phyloP scores from a whole-genome alignment of 2,797 vertebrate species.

The Lophius americanus region DNA sequence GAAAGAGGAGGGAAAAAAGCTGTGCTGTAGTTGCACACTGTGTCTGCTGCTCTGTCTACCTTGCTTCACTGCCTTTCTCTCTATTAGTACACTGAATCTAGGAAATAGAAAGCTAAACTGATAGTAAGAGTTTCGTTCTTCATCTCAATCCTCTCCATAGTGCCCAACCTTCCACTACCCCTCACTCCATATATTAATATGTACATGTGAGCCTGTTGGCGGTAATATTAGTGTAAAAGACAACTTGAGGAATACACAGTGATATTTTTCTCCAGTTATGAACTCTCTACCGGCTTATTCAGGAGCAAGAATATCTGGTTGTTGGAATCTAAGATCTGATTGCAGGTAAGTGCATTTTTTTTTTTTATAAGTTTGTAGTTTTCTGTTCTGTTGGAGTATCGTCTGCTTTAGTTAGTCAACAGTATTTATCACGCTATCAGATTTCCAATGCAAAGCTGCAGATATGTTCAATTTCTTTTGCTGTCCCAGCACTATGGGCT shows the following conservation, averaged over 20 bases:
- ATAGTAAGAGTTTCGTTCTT: constrained; percentile 78
- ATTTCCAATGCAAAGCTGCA: no score
- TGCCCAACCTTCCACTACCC: constrained; percentile 13
- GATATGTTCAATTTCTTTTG: no score
- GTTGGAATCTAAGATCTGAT: constrained; percentile 88
- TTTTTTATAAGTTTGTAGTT: constrained; percentile 12
- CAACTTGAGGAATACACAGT: constrained; percentile 44
- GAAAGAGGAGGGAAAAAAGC: constrained; percentile 72
- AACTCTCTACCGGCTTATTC: constrained; percentile 85
- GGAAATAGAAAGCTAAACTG: constrained; percentile 74
- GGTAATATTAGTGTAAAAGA: constrained; percentile 50
- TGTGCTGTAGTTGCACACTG: constrained; percentile 56
- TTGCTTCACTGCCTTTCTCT: constrained; percentile 46
- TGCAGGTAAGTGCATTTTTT: constrained; percentile 85
- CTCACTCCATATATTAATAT: constrained; percentile 15
- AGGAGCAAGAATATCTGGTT: constrained; percentile 92
- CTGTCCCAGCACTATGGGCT: no score
- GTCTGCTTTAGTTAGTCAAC: not conserved
- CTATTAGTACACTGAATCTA: constrained; percentile 33
- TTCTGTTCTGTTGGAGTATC: not conserved
- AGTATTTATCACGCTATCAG: no score
- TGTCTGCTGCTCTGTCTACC: constrained; percentile 30
- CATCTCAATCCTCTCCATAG: constrained; percentile 43
- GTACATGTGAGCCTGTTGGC: constrained; percentile 26
- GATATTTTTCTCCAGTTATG: constrained; percentile 74